Evolutionary conservation across 2,113 vertebrate genomes (phyloP), one percentile per base, ranked within the genome.

Genomic region (Cottus gobio): DNA sequence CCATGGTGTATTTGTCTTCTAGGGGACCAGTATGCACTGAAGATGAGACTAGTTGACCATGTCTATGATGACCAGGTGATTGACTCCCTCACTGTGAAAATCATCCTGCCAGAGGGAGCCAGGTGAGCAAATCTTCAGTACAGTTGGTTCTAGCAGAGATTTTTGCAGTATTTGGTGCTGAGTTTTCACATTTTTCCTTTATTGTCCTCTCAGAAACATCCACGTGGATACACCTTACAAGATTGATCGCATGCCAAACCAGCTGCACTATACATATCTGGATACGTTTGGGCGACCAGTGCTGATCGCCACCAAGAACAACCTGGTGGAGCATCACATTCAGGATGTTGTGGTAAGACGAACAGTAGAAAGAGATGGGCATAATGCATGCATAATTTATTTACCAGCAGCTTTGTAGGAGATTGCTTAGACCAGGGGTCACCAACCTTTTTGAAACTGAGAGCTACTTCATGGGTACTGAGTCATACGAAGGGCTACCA

Each of bases 21-120:
- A 99, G 98, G 98, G 83, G 98, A 99, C 89, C 97, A 99, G 79
- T 99, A 99, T 57, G 98, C 98, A 9, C 87, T 99, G 93, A 99
- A 98, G 93, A 99, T 99, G 96, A 96, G 98, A 71, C 95, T 99
- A 66, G 96, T 99, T 10, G 98, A 99, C 90, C 98, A 99, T 0
- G 97, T 99, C 2, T 99, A 98, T 84, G 98, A 99, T 58, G 98
- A 99, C 75, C 98, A 99, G 91, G 97, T 99, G 60, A 97, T 97
- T 0, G 98, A 99, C 80, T 95, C 94, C 13, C 91, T 99, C 77
- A 98, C 96, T 0, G 96, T 99, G 83, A 99, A 97, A 92, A 96
- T 99, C 3, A 95, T 99, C 85, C 91, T 99, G 50, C 98, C 98
- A 9, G 98, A 99, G 90, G 98, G 98, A 34, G 97, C 98, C 88